Evolutionary conservation across 2,797 vertebrate genomes (phyloP), one percentile per base, ranked within the genome.

Genomic region (Mustela erminea): DNA sequence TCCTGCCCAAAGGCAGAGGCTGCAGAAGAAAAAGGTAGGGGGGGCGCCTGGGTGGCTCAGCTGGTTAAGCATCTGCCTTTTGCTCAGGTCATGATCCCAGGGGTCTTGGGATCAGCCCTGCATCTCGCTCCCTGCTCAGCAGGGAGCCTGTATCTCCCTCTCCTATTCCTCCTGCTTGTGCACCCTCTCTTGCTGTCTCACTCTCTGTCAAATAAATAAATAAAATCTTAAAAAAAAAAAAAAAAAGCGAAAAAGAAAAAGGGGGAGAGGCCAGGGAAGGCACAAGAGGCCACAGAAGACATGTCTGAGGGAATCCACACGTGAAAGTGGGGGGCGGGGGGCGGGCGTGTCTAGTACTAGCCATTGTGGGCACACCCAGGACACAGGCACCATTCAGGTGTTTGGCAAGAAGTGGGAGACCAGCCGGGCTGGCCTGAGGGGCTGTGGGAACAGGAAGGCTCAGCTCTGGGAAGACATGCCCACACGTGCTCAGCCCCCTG

Each of bases 291-390:
- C 13, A 27, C 1, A 32, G 70, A 70, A 46, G 38, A 58, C 4
- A 29, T 14, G 27, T 13, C 21, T 0, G 2, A 18, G 10, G 68
- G 41, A 60, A 60, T 7, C 29, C 52, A 49, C 0, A 2, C n/a
- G 4, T 3, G 27, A 35, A 54, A 54, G 35, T 0, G 7, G 46
- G 29, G 46, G 20, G n/a, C 4, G 18, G 12, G 58, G 25, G 27
- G 17, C 0, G 4, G 23, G 58, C 13, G 2, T 23, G 43, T 52
- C 74, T 35, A 14, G 12, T 15, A 29, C 0, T 29, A 70, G 54
- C 60, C 11, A 56, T 29, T 21, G 75, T 41, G 4, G 2, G 41
- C 38, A 21, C 2, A 49, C 9, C 18, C 5, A 77, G 74, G 17
- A 80, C 32, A 11, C 21, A 7, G 43, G 27, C 11, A 10, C 38